Conservation (phyloP, 2,888 invertebrate species). For the Dynastes hyllus region DNA sequence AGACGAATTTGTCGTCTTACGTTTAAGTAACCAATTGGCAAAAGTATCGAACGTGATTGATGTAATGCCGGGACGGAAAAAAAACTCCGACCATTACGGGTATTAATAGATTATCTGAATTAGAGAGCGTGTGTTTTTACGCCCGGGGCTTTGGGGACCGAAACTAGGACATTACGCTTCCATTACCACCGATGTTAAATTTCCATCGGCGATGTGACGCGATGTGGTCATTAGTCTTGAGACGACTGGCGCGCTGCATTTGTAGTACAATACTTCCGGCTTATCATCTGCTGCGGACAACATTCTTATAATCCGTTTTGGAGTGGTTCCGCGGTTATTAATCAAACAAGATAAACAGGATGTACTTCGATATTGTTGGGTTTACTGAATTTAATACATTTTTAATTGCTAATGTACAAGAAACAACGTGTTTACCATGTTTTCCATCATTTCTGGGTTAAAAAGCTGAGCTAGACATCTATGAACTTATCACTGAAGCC, state of each 20-base stretch:
- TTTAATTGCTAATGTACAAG: too few relatives aligned
- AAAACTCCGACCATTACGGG: slow-evolving; percentile 22
- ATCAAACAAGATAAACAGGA: not conserved
- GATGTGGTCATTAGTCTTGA: slow-evolving; percentile 1
- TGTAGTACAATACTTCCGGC: not conserved
- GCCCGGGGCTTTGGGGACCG: not conserved
- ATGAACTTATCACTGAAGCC: too few relatives aligned
- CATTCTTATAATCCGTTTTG: not conserved
- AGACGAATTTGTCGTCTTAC: slow-evolving; percentile 27
- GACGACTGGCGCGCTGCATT: not conserved
- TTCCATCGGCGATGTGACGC: not conserved
- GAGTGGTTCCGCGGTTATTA: not conserved
- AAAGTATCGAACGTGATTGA: slow-evolving; percentile 29
- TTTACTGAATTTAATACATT: too few relatives aligned
- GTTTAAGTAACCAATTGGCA: slow-evolving; percentile 38
- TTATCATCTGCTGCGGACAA: not conserved
- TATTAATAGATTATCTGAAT: slow-evolving; percentile 38
- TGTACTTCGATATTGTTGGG: too few relatives aligned
- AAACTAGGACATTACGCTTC: slow-evolving; percentile 17
- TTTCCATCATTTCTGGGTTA: too few relatives aligned
- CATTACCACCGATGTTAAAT: slow-evolving; percentile 25
- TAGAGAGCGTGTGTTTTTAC: slow-evolving; percentile 21
- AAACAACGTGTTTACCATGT: too few relatives aligned
- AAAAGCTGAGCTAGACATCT: too few relatives aligned
- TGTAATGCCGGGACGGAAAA: slow-evolving; percentile 17